Conservation (phyloP, 2,888 invertebrate species). For the Malachius bipustulatus region DNA sequence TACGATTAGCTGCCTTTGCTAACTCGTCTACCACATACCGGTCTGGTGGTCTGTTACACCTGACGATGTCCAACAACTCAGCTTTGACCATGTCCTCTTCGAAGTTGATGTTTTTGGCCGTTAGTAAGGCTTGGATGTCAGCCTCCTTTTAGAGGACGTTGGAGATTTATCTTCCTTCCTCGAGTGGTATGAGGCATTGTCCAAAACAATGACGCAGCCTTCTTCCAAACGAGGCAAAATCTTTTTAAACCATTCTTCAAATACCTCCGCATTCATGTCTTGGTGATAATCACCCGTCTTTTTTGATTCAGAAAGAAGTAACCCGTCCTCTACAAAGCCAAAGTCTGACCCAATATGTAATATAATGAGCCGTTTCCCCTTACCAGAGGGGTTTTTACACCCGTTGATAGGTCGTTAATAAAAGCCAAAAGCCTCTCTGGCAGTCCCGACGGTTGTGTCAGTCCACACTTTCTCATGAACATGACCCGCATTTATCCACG, state of each 20-base stretch:
- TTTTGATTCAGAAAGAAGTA: background rate
- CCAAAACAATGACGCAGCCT: background rate
- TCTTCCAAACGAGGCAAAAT: background rate
- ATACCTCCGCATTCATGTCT: constrained; percentile 4
- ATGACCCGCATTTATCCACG: constrained; percentile 1
- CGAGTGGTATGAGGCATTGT: constrained; percentile 4
- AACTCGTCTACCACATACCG: too few relatives aligned
- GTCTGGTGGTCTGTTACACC: too few relatives aligned
- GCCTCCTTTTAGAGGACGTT: background rate
- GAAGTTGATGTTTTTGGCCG: background rate
- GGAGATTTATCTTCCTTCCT: background rate
- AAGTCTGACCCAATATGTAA: background rate
- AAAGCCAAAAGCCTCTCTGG: background rate
- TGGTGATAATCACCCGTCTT: background rate
- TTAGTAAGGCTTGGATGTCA: background rate
- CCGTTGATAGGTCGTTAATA: background rate
- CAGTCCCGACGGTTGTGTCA: too few relatives aligned
- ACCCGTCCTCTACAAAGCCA: constrained; percentile 2
- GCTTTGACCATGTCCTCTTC: background rate
- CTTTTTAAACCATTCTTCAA: background rate
- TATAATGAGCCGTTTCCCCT: background rate
- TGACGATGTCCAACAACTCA: too few relatives aligned
- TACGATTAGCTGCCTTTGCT: too few relatives aligned
- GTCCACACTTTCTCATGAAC: background rate
- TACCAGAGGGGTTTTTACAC: background rate